Percentiles rank a stretch among this genome's conserved stretches.
phyloP scores from a whole-genome alignment of 2,888 invertebrate genomes.

The Pardosa pseudoannulata region DNA sequence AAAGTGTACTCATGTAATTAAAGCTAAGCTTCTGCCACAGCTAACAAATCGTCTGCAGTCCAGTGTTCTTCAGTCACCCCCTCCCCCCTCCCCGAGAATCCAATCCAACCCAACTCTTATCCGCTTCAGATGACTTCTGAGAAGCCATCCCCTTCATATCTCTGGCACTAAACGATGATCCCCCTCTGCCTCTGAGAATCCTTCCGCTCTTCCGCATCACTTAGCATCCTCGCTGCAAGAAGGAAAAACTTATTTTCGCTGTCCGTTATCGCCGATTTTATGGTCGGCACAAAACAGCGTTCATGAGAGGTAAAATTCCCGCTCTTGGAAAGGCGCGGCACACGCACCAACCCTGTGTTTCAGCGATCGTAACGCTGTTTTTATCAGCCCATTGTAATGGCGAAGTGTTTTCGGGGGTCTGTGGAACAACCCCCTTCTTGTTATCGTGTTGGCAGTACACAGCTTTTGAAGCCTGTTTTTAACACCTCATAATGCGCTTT shows the following conservation, averaged over 20 bases:
- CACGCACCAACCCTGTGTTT: neutral
- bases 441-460: neutral
- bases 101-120: slow-evolving; percentile 27
- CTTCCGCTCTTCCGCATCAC: slow-evolving; percentile 61
- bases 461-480: neutral
- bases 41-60: too few species aligned
- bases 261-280: slow-evolving; percentile 64
- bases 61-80: too few species aligned
- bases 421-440: neutral
- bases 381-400: neutral
- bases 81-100: too few species aligned
- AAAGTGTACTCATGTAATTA: too few species aligned
- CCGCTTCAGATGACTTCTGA: slow-evolving; percentile 54
- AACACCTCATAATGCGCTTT: neutral
- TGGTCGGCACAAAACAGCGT: slow-evolving; percentile 43
- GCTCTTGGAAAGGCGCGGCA: neutral
- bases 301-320: slow-evolving; percentile 23
- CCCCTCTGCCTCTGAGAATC: slow-evolving; percentile 65
- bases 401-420: neutral
- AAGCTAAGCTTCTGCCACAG: too few species aligned
- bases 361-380: neutral
- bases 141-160: slow-evolving; percentile 66
- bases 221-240: slow-evolving; percentile 29
- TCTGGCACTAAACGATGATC: slow-evolving; percentile 71
- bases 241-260: slow-evolving; percentile 33